Percentiles rank a stretch among this genome's conserved stretches.
phyloP scores from a whole-genome alignment of 2,888 invertebrate species.

The Eristalis tenax region DNA sequence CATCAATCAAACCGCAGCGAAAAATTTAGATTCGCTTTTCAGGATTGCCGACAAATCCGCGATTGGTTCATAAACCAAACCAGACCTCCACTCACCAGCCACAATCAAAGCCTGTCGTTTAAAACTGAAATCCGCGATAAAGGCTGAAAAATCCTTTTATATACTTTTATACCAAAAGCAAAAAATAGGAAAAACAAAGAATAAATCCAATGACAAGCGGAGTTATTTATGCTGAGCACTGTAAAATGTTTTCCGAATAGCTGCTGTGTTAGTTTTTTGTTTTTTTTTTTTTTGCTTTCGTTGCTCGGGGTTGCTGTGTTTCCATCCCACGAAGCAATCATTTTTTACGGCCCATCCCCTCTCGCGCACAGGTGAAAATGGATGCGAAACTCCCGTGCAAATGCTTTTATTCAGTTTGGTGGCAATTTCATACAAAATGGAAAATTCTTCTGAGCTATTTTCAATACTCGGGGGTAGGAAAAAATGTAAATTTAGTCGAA shows the following conservation, averaged over 20 bases:
- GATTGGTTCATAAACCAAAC: neutral
- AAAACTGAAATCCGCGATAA: neutral
- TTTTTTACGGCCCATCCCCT: constrained; percentile 16
- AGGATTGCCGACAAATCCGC: neutral
- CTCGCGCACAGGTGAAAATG: constrained; percentile 13
- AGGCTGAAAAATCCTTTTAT: too few relatives aligned
- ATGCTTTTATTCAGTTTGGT: neutral
- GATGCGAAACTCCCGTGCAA: neutral
- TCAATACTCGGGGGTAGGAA: neutral
- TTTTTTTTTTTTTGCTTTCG: neutral
- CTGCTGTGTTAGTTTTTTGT: neutral
- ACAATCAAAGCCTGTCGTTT: neutral
- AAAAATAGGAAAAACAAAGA: neutral
- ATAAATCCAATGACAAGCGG: neutral
- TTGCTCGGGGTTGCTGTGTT: neutral
- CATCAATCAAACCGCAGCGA: too few relatives aligned
- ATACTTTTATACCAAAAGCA: neutral
- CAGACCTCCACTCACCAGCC: neutral
- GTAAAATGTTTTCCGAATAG: neutral
- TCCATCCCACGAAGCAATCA: constrained; percentile 4
- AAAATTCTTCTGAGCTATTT: neutral
- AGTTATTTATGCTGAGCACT: constrained; percentile 1
- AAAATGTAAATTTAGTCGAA: neutral
- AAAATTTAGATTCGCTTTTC: neutral
- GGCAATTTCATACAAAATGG: neutral